These are phyloP conservation scores for Tenebrio molitor DNA, from an alignment of 1,140 invertebrate genomes.

Conservation along the genomic window DNA sequence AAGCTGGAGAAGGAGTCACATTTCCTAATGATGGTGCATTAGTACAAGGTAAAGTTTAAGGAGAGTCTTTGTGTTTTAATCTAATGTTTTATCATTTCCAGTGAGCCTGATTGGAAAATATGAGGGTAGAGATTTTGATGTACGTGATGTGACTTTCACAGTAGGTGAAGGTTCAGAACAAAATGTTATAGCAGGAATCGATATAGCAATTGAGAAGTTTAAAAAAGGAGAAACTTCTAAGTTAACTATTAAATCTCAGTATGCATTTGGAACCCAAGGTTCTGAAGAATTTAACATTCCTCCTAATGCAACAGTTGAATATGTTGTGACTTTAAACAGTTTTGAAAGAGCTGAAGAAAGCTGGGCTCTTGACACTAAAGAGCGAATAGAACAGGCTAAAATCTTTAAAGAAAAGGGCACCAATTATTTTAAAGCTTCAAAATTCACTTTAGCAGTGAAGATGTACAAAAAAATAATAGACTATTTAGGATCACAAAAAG, in stretches of 20 bases:
- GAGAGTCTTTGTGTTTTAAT: not conserved
- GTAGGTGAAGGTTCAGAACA: conserved; percentile 88
- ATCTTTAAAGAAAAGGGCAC: conserved; percentile 93
- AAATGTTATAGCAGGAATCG: conserved; percentile 86
- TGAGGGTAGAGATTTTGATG: conserved; percentile 78
- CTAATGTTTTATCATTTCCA: conserved; percentile 15
- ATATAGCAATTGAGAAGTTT: conserved; percentile 88
- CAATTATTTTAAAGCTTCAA: conserved; percentile 87
- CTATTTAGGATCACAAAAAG: conserved; percentile 61
- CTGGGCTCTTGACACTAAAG: conserved; percentile 85
- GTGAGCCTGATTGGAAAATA: conserved; percentile 76
- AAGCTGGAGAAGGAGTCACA: conserved; percentile 76
- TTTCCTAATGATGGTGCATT: conserved; percentile 85
- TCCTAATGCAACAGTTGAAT: conserved; percentile 83
- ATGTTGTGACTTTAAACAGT: conserved; percentile 83
- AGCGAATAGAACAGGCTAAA: conserved; percentile 87
- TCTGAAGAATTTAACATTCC: conserved; percentile 83
- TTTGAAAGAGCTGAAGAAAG: conserved; percentile 87
- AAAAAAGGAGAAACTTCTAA: conserved; percentile 84
- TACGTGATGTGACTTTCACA: conserved; percentile 84
- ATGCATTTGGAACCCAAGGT: conserved; percentile 85
- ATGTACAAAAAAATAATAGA: conserved; percentile 85
- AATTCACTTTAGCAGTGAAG: conserved; percentile 85
- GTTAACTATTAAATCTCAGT: conserved; percentile 82
- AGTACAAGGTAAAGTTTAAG: conserved; percentile 75